Evolutionary conservation across 1,140 invertebrate genomes (phyloP).

Genomic region (Asobara japonica): DNA sequence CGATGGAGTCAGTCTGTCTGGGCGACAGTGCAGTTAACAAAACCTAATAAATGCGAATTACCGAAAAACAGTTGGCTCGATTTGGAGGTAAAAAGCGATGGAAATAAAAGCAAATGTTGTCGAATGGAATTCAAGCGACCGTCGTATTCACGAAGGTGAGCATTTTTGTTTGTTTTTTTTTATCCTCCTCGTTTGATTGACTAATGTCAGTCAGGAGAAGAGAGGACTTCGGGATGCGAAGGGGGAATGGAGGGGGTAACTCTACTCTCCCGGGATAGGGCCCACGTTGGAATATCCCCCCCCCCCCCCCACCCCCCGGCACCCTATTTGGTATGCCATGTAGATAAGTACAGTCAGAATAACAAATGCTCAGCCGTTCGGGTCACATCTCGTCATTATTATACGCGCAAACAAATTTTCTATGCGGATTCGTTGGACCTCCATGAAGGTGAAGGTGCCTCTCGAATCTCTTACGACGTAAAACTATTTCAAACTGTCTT

Average conservation of each 20-base stretch:
- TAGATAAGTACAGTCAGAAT: conserved; percentile 63
- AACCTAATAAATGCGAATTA: conserved; percentile 27
- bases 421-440: conserved; percentile 34
- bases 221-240: conserved; percentile 39
- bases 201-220: conserved; percentile 60
- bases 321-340: conserved; percentile 64
- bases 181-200: conserved; percentile 56
- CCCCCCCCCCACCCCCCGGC: too few relatives aligned
- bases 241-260: conserved; percentile 23
- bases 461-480: conserved; percentile 6
- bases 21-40: not conserved
- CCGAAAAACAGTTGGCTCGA: conserved; percentile 17
- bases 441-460: conserved; percentile 28
- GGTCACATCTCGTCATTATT: conserved; percentile 38
- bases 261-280: conserved; percentile 40
- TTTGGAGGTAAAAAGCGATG: not conserved
- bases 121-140: conserved; percentile 50
- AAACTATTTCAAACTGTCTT: not conserved
- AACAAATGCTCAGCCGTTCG: conserved; percentile 44
- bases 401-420: conserved; percentile 41
- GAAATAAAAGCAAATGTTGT: conserved; percentile 38
- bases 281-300: conserved; percentile 39
- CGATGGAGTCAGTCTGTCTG: not conserved
- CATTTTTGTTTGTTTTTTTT: conserved; percentile 60
- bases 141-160: conserved; percentile 56